Evolutionary conservation across 2,888 invertebrate species (phyloP).

Genomic region (Mycalesis mineus): DNA sequence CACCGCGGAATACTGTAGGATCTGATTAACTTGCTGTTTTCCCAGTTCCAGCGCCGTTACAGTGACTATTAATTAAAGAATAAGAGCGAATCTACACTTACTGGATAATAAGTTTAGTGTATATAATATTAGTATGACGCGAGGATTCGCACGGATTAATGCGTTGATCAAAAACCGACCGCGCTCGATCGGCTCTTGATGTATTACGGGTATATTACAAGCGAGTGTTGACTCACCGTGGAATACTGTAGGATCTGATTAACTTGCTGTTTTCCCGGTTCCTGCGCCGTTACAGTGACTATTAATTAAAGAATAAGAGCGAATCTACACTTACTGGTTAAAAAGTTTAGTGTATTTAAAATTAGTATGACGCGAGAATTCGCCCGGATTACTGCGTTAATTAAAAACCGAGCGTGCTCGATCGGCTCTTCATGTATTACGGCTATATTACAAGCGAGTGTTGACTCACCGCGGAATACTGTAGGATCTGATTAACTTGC

Average conservation of each 20-base stretch:
- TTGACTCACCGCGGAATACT: background rate
- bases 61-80: too few relatives aligned
- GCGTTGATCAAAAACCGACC: conserved; percentile 14
- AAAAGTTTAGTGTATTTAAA: background rate
- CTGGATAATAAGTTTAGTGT: background rate
- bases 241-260: too few relatives aligned
- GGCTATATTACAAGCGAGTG: background rate
- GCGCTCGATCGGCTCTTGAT: background rate
- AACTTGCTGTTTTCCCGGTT: too few relatives aligned
- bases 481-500: too few relatives aligned
- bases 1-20: too few relatives aligned
- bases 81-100: too few relatives aligned
- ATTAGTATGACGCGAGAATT: background rate
- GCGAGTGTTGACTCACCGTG: background rate
- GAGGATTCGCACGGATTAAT: background rate
- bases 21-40: too few relatives aligned
- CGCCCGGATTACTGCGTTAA: conserved; percentile 5
- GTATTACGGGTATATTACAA: conserved; percentile 4
- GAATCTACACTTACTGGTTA: background rate
- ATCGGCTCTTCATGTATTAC: conserved; percentile 7
- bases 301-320: too few relatives aligned
- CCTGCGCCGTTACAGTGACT: too few relatives aligned
- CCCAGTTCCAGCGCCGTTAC: too few relatives aligned
- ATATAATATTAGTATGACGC: background rate
- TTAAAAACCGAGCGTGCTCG: conserved; percentile 9